phyloP scores from a whole-genome alignment of 2,888 invertebrate species.

The Chloroclystis v-ata region DNA sequence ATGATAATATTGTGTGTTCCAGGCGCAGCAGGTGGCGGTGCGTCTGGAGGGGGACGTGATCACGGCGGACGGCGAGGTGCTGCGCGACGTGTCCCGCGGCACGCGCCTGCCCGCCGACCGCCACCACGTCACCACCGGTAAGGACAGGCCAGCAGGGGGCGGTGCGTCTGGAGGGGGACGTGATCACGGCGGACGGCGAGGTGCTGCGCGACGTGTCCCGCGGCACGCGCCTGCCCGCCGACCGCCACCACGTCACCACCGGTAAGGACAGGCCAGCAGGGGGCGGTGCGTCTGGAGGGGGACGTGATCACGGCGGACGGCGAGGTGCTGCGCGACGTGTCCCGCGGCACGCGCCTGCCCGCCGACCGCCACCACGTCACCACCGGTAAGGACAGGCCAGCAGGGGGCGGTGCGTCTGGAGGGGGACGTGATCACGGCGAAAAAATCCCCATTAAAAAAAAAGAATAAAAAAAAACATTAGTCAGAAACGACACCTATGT shows the following conservation, averaged over 20 bases:
- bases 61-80: conserved; percentile 93
- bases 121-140: conserved; percentile 40
- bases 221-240: conserved; percentile 65
- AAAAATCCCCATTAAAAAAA: no score
- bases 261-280: conserved; percentile 89
- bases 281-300: conserved; percentile 95
- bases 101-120: conserved; percentile 62
- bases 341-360: conserved; percentile 64
- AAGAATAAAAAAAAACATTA: neutral
- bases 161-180: conserved; percentile 92
- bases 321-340: conserved; percentile 87
- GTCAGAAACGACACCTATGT: no score
- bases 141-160: conserved; percentile 95
- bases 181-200: conserved; percentile 89
- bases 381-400: conserved; percentile 83
- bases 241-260: conserved; percentile 40
- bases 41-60: conserved; percentile 98
- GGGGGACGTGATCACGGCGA: conserved; percentile 86
- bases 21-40: conserved; percentile 97
- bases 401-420: conserved; percentile 96
- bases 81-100: conserved; percentile 82
- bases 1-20: no score
- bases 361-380: conserved; percentile 48
- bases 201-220: conserved; percentile 85
- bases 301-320: conserved; percentile 87